A percentile compares a stretch with the other conserved stretches of the same genome.
These are phyloP conservation scores for Prorops nasuta DNA, from an alignment of 1,140 invertebrate genomes.

Conservation along the genomic window DNA sequence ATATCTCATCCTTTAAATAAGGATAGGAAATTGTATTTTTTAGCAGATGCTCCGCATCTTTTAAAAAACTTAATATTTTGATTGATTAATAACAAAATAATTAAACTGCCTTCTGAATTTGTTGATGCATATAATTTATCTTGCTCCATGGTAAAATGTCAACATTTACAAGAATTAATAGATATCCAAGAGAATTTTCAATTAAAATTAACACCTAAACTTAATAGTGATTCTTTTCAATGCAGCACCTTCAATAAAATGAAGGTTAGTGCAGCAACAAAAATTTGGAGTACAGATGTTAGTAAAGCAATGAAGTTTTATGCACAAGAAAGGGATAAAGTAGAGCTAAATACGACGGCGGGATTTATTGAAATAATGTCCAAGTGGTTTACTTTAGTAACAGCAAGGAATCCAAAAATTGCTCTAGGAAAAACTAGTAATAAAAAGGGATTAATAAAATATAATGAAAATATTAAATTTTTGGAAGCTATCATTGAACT, in stretches of 20 bases:
- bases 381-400: neutral
- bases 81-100: too few relatives aligned
- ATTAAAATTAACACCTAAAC: neutral
- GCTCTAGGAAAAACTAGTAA: too few relatives aligned
- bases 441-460: neutral
- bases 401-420: neutral
- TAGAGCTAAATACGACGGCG: neutral
- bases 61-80: too few relatives aligned
- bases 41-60: neutral
- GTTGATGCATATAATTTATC: constrained; percentile 3
- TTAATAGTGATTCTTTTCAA: neutral
- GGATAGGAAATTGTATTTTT: neutral
- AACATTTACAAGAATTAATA: neutral
- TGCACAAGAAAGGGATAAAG: neutral
- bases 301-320: neutral
- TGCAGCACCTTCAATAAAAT: neutral
- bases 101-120: constrained; percentile 1
- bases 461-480: neutral
- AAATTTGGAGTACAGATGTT: neutral
- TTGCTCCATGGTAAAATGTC: neutral
- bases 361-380: constrained; percentile 1
- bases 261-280: neutral
- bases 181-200: neutral
- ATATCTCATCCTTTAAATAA: neutral
- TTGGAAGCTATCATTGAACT: neutral